These are phyloP conservation scores for Chaetophractus vellerosus DNA, from an alignment of 2,797 vertebrate species.

Conservation along the genomic window DNA sequence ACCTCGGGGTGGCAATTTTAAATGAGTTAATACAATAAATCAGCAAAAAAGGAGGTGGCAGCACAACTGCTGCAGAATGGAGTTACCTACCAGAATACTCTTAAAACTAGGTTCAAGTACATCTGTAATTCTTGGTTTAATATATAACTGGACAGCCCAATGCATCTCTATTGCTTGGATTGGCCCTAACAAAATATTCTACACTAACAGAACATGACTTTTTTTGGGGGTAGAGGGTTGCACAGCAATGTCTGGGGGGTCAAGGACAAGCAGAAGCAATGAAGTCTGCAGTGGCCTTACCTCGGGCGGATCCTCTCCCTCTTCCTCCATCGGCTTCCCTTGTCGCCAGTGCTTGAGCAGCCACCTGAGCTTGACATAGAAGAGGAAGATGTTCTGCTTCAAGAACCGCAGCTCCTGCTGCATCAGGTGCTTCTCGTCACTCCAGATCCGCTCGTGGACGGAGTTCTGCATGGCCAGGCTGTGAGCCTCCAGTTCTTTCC, in stretches of 20 bases:
- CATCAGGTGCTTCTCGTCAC: conserved; percentile 93
- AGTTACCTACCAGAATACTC: neutral
- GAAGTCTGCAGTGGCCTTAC: conserved; percentile 82
- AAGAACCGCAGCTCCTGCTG: conserved; percentile 96
- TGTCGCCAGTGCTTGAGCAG: conserved; percentile 96
- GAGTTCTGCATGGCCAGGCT: conserved; percentile 93
- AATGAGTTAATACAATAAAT: neutral
- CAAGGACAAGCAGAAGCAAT: neutral
- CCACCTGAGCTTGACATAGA: conserved; percentile 97
- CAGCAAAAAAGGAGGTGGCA: neutral
- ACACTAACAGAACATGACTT: neutral
- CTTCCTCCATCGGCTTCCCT: conserved; percentile 91
- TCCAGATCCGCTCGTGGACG: conserved; percentile 93
- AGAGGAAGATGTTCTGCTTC: conserved; percentile 95
- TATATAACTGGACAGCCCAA: neutral
- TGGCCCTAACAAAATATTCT: neutral
- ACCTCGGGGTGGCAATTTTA: neutral
- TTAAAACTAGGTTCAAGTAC: neutral
- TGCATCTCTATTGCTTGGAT: neutral
- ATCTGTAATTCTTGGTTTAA: neutral
- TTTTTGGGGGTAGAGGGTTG: too few species aligned
- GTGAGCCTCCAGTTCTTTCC: conserved; percentile 94
- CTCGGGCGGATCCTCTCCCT: conserved; percentile 90
- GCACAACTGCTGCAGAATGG: neutral
- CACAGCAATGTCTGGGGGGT: neutral